Evolutionary conservation across 2,888 invertebrate species (phyloP), one percentile per base, ranked within the genome.

Genomic region (Acheta domesticus): DNA sequence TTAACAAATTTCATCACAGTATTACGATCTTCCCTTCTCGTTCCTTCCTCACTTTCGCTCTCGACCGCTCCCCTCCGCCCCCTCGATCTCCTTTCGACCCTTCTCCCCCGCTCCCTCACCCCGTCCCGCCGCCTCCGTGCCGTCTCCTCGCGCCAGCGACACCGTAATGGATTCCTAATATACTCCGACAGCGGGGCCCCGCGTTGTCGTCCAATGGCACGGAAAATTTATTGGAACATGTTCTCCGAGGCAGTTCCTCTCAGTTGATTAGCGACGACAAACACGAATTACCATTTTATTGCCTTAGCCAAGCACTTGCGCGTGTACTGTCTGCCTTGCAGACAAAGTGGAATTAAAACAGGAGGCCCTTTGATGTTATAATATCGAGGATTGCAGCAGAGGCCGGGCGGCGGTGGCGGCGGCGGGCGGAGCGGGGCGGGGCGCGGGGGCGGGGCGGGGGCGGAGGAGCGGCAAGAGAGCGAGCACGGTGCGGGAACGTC

Each of bases 251-350:
- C 78, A 80, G 82, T 82, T 80, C 78, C 81, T 82, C 80, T 83
- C 86, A 85, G 86, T 86, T 90, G 90, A 90, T 91, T 91, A 91
- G 88, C 89, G 88, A 89, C 88, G 88, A 89, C 91, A 91, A 91
- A 91, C 91, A 91, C 88, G 87, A 89, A 91, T 91, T 91, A 91
- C 89, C 91, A 91, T 91, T 91, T 91, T 91, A 91, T 91, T 91
- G 91, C 87, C 87, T 84, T 84, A 83, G 83, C 83, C 80, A 83
- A 83, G 84, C 83, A 83, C 82, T 83, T 82, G 82, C 81, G 83
- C 83, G 80, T 82, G 81, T 82, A 83, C 83, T 81, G 83, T 83
- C 83, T 84, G 84, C 87, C 88, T 88, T 87, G 86, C 86, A 87
- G 88, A 88, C 88, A 88, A 88, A 89, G 88, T 88, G 88, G 88